Conservation (phyloP, 2,113 vertebrate genomes). For the Dunckerocampus dactyliophorus region DNA sequence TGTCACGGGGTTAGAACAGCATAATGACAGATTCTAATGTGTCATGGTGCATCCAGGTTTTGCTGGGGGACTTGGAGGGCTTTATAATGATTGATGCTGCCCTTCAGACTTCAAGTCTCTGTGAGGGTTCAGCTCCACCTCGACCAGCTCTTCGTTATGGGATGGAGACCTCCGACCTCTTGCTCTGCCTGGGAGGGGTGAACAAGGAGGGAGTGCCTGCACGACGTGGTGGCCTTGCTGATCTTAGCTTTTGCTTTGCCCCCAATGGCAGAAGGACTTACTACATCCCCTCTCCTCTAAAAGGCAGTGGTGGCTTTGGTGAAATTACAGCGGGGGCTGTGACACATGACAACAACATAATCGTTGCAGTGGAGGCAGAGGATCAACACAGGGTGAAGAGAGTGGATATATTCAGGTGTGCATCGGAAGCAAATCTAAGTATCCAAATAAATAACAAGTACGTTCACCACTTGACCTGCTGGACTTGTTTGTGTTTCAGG, state of each 20-base stretch:
- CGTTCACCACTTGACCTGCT: neutral
- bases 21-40: neutral
- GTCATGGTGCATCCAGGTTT: constrained; percentile 41
- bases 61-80: constrained; percentile 77
- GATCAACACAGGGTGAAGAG: constrained; percentile 78
- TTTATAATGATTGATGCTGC: constrained; percentile 57
- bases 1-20: neutral
- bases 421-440: neutral
- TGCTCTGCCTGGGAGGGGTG: constrained; percentile 85
- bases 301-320: constrained; percentile 71
- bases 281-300: constrained; percentile 82
- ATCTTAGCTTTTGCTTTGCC: constrained; percentile 84
- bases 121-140: constrained; percentile 64
- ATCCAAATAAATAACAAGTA: neutral
- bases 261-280: constrained; percentile 73
- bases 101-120: constrained; percentile 69
- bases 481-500: constrained; percentile 64
- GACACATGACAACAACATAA: constrained; percentile 77
- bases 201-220: constrained; percentile 68
- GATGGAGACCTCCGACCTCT: constrained; percentile 84
- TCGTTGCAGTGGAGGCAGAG: constrained; percentile 82
- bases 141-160: constrained; percentile 80
- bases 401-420: constrained; percentile 84
- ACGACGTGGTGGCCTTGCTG: constrained; percentile 75
- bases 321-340: constrained; percentile 79